Evolutionary conservation across 2,113 vertebrate genomes (phyloP), one percentile per base, ranked within the genome.

Genomic region (Suricata suricatta): DNA sequence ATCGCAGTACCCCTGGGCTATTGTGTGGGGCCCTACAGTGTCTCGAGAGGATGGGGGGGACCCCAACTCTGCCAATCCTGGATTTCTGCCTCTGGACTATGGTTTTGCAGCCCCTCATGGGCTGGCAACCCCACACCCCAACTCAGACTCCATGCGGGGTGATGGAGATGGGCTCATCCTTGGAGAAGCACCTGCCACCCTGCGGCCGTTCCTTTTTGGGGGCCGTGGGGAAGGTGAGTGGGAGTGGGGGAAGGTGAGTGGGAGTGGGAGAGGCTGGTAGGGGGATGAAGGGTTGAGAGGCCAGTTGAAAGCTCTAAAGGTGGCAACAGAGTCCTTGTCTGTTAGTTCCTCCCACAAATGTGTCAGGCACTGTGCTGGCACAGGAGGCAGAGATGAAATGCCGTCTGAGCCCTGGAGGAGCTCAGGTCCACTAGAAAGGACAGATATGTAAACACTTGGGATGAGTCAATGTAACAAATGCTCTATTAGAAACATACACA

Each of bases 1-100:
- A 41, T 99, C 99, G n/a, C 99, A 99, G 97, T 99, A 99, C 88
- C 99, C 99, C 63, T 99, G 99, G 99, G 99, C 99, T 90, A 99
- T 99, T 7, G 98, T 99, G 10, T 99, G 99, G 99, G 99, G 99
- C 17, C 99, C 99, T 85, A 99, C 99, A 0, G 98, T 99, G 90
- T 99, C 99, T 0, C 99, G 99, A 69, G 99, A 99, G 96, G 99
- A 99, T 0, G 99, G 99, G 90, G 98, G 98, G 27, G 99, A 99
- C 87, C 77, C 98, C 92, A 99, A 99, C 93, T 99, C 99, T 0
- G 99, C 99, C 97, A 99, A 99, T 92, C 99, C 99, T 0, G 99
- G 99, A 66, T 99, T 99, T 88, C 98, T 98, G 1, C 99, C 98
- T 0, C 98, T 99, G 98, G 98, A 99, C 83, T 99, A 99, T 97